phyloP scores from a whole-genome alignment of 2,888 invertebrate species.

The Harpalus rufipes region DNA sequence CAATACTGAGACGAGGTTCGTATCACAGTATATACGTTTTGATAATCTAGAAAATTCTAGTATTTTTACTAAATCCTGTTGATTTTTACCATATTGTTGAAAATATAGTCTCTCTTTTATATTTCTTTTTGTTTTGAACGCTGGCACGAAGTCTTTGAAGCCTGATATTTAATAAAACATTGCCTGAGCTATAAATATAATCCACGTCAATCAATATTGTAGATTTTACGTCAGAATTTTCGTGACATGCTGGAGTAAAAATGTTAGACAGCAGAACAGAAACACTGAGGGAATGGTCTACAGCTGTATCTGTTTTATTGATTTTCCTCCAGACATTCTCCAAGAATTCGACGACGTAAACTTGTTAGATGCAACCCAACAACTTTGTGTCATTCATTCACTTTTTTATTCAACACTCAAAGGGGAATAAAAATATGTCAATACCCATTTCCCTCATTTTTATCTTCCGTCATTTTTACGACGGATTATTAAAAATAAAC shows the following conservation, averaged over 20 bases:
- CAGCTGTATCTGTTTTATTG: slow-evolving; percentile 57
- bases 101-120: not conserved
- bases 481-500: slow-evolving; percentile 1
- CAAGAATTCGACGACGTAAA: slow-evolving; percentile 34
- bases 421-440: slow-evolving; percentile 8
- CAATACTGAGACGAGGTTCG: no score
- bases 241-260: slow-evolving; percentile 34
- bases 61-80: no score
- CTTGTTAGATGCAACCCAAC: slow-evolving; percentile 20
- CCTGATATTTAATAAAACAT: slow-evolving; percentile 29
- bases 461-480: slow-evolving; percentile 14
- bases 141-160: not conserved
- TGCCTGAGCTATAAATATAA: slow-evolving; percentile 33
- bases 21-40: no score
- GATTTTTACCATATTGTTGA: not conserved
- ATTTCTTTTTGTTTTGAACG: not conserved
- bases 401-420: not conserved
- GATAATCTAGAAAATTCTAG: no score
- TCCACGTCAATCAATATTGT: slow-evolving; percentile 52
- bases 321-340: slow-evolving; percentile 46
- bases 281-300: slow-evolving; percentile 29
- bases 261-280: slow-evolving; percentile 16
- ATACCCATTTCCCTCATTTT: not conserved
- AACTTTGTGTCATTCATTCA: slow-evolving; percentile 34
- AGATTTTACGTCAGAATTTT: slow-evolving; percentile 39